Evolutionary conservation across 2,888 invertebrate species (phyloP), one percentile per base, ranked within the genome.

Genomic region (Drosophila longiperda): DNA sequence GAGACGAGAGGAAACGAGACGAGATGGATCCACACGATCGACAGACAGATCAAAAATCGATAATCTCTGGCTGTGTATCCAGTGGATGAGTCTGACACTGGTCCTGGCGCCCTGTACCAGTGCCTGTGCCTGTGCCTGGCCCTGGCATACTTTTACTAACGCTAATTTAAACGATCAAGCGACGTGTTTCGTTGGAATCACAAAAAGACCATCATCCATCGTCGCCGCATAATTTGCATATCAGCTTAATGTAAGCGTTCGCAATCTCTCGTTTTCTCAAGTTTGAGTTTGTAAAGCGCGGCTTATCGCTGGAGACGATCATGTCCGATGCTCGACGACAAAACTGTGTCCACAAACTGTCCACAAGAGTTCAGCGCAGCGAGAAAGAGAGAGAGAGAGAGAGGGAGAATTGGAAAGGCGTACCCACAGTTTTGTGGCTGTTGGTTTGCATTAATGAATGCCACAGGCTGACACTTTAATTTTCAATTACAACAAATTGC

Each of bases 381-480:
- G 7, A 26, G 8, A 20, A 12, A 11, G 17, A 26, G 12, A 11
- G 15, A 40, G 49, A 42, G 5, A 5, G 12, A 17, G 33, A 8
- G 15, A 20, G 23, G 17, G 23, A 12, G 34, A 32, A 23, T 45
- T 5, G 50, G 2, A 40, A 26, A 40, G 77, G 80, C 80, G 80
- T 75, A 75, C 52, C 69, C 75, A 66, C 60, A 75, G 80, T 58
- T 78, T 70, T 78, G 79, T 65, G 64, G 71, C 66, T 64, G 66
- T 74, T 73, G 76, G 55, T 66, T 74, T 73, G 76, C 78, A 74
- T 82, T 80, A 83, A 85, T 86, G 83, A 86, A 87, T 78, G 88
- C 88, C 88, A 89, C 78, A 85, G 90, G 88, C 87, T 87, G 85
- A 90, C 90, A 88, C 89, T 88, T 90, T 90, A 89, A 90, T 90